These are phyloP conservation scores for Cyprinodon brontotheroides DNA, from an alignment of 2,113 vertebrate species.

Conservation along the genomic window DNA sequence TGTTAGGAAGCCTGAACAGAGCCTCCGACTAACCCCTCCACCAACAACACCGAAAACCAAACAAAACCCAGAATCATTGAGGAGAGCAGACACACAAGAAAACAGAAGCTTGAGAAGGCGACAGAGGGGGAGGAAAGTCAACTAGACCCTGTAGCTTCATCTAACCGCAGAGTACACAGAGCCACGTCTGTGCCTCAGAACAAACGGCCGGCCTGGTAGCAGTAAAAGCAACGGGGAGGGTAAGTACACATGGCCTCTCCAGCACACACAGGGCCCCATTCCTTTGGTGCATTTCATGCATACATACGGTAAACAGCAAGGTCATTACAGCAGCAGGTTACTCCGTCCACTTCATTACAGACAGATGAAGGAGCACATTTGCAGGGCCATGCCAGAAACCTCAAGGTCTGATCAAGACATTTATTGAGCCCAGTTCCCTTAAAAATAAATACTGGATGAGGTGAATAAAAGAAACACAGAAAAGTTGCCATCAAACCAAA, in stretches of 20 bases:
- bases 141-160: slow-evolving; percentile 55
- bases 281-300: slow-evolving; percentile 68
- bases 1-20: slow-evolving; percentile 62
- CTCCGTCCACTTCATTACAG: slow-evolving; percentile 47
- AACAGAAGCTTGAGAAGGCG: slow-evolving; percentile 38
- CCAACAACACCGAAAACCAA: slow-evolving; percentile 43
- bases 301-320: slow-evolving; percentile 67
- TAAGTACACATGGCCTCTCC: slow-evolving; percentile 69
- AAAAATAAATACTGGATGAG: not conserved
- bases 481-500: slow-evolving; percentile 9
- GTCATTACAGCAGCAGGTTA: slow-evolving; percentile 63
- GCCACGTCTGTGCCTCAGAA: slow-evolving; percentile 53
- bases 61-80: slow-evolving; percentile 58
- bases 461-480: not conserved
- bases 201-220: slow-evolving; percentile 67
- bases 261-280: slow-evolving; percentile 48
- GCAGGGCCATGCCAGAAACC: slow-evolving; percentile 1
- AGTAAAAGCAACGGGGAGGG: slow-evolving; percentile 73
- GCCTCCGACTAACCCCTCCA: slow-evolving; percentile 23
- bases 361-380: slow-evolving; percentile 66
- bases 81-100: slow-evolving; percentile 34
- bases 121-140: slow-evolving; percentile 33
- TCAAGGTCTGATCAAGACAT: slow-evolving; percentile 2
- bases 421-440: not conserved
- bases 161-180: slow-evolving; percentile 53